These are phyloP conservation scores for Eumaeus atala DNA, from an alignment of 1,140 invertebrate species.

Conservation along the genomic window DNA sequence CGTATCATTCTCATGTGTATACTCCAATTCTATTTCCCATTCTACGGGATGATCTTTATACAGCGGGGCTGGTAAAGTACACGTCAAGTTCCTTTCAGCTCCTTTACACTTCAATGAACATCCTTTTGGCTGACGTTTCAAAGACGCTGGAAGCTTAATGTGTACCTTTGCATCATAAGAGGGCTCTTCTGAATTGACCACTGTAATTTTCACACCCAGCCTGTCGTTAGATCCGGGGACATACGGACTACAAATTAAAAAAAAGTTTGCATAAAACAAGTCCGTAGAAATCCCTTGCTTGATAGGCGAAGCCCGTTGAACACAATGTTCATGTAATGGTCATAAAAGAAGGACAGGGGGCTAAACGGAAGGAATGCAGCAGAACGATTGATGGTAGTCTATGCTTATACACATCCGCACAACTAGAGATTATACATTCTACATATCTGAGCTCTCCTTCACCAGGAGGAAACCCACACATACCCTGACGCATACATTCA, in stretches of 20 bases:
- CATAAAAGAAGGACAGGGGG: too few species aligned
- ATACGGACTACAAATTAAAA: conserved; percentile 41
- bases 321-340: too few species aligned
- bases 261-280: too few species aligned
- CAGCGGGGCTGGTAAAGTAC: conserved; percentile 44
- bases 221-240: conserved; percentile 40
- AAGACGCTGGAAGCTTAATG: conserved; percentile 36
- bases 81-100: conserved; percentile 35
- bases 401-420: too few species aligned
- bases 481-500: too few species aligned
- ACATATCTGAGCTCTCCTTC: too few species aligned
- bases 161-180: conserved; percentile 49
- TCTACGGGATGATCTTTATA: conserved; percentile 32
- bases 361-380: too few species aligned
- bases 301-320: too few species aligned
- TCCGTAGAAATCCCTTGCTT: too few species aligned
- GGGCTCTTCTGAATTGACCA: conserved; percentile 52
- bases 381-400: too few species aligned
- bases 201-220: conserved; percentile 39
- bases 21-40: conserved; percentile 56
- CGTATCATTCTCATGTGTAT: conserved; percentile 23
- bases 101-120: conserved; percentile 32
- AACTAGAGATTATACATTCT: too few species aligned
- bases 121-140: conserved; percentile 41
- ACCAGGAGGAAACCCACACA: too few species aligned